phyloP scores from a whole-genome alignment of 1,140 invertebrate species.

The Paramacrobiotus metropolitanus region DNA sequence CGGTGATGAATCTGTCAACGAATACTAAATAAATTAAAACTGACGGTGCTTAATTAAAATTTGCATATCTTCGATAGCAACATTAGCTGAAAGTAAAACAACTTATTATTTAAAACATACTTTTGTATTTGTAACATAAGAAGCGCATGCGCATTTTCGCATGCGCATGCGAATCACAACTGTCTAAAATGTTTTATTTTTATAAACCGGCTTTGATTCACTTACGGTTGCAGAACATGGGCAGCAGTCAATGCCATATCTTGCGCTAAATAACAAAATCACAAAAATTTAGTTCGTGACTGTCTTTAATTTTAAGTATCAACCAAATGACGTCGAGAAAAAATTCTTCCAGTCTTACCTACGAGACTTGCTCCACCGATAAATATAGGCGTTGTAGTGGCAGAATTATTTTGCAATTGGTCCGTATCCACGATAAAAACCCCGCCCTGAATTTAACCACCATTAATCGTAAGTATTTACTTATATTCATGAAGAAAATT shows the following conservation, averaged over 20 bases:
- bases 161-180: too few species aligned
- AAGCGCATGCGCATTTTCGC: too few species aligned
- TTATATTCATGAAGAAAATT: background rate
- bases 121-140: too few species aligned
- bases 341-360: background rate
- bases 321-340: background rate
- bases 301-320: background rate
- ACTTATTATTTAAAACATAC: too few species aligned
- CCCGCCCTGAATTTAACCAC: background rate
- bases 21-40: too few species aligned
- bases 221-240: background rate
- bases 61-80: too few species aligned
- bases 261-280: background rate
- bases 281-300: background rate
- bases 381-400: background rate
- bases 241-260: conserved; percentile 1
- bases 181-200: too few species aligned
- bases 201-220: background rate
- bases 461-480: too few species aligned
- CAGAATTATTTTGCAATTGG: background rate
- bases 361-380: background rate
- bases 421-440: background rate
- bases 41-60: too few species aligned
- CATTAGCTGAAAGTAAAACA: too few species aligned
- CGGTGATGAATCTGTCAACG: conserved; percentile 1